Conservation (phyloP, 2,888 invertebrate species). For the Phalangium opilio region DNA sequence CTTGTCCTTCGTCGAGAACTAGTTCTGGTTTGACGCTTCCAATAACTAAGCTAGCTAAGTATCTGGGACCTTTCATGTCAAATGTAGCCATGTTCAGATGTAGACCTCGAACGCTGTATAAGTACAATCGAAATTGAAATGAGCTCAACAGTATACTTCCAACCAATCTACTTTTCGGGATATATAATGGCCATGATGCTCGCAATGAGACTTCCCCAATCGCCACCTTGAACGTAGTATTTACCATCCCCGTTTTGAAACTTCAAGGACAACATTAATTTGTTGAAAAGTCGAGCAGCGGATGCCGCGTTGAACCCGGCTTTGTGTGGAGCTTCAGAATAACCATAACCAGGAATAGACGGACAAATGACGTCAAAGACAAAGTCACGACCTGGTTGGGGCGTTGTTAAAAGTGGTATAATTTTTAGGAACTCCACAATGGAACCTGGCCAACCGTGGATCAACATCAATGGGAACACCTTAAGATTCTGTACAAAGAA, state of each 20-base stretch:
- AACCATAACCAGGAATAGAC: constrained; percentile 41
- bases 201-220: constrained; percentile 59
- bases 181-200: constrained; percentile 46
- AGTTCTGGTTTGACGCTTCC: constrained; percentile 23
- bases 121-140: neutral
- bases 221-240: constrained; percentile 60
- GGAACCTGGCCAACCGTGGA: constrained; percentile 78
- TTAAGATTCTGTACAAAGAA: constrained; percentile 3
- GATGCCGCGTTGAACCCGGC: constrained; percentile 33
- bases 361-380: constrained; percentile 48
- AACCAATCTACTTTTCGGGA: constrained; percentile 37
- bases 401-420: constrained; percentile 45
- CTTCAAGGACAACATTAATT: constrained; percentile 54
- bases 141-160: constrained; percentile 2
- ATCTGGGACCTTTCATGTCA: neutral
- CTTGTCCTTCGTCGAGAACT: constrained; percentile 23
- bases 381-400: constrained; percentile 38
- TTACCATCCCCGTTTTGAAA: constrained; percentile 36
- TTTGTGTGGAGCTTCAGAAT: constrained; percentile 40
- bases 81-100: constrained; percentile 47
- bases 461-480: constrained; percentile 49
- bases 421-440: constrained; percentile 61
- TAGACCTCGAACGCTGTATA: constrained; percentile 37
- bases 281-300: constrained; percentile 38
- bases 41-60: constrained; percentile 21